Conservation (phyloP, 2,113 vertebrate genomes). For the Cephalophus harveyi region DNA sequence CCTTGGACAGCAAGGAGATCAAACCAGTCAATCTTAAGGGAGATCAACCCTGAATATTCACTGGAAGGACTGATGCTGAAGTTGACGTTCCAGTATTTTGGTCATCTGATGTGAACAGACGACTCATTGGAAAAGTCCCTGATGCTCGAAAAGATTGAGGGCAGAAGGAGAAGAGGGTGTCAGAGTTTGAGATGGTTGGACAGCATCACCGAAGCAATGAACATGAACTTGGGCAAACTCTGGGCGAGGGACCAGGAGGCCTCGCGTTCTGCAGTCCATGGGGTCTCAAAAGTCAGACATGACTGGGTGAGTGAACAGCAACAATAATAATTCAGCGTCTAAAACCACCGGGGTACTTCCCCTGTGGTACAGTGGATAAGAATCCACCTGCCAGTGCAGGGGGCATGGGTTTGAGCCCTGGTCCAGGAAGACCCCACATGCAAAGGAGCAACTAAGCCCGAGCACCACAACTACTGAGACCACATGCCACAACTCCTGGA, state of each 20-base stretch:
- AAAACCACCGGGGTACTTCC: background rate
- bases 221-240: background rate
- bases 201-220: background rate
- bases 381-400: background rate
- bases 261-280: background rate
- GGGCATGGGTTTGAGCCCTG: background rate
- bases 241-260: background rate
- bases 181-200: background rate
- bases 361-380: background rate
- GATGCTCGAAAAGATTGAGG: background rate
- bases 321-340: background rate
- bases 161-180: background rate
- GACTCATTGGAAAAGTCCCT: background rate
- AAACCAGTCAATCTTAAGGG: background rate
- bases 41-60: background rate
- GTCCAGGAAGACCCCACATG: background rate
- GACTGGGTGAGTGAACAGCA: background rate
- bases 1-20: background rate
- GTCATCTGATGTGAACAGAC: background rate
- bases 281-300: background rate
- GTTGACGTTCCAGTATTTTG: background rate
- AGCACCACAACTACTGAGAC: background rate
- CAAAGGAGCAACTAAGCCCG: background rate
- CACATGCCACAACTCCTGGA: background rate
- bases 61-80: background rate